Base-by-base conservation (phyloP, 1,140 invertebrate species). In the Drosophila virilis region DNA sequence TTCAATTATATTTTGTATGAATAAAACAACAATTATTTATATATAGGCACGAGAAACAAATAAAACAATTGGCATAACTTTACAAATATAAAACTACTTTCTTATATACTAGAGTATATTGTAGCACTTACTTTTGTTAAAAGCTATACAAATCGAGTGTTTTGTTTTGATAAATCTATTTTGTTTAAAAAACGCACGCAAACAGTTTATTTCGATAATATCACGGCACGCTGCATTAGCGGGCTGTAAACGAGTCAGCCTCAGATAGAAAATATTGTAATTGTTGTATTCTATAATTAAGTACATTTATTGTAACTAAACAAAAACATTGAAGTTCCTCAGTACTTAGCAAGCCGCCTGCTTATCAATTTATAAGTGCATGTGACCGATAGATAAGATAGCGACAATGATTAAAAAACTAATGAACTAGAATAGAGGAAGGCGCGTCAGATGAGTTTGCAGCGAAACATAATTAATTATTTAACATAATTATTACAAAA, bases 271-370 rank as follows among this genome's bases (percentile, higher is more conserved):
- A 32, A 6, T 17, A 17, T 9, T 65, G 51, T 46, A 40, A 38
- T 17, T 37, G 9, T 54, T 5, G 22, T 28, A 28, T 28, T 28
- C 4, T 28, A 22, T 22, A 22, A 22, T 22, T 22, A 22, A 22
- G 22, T 28, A 28, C 22, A 28, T 28, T 28, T 28, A 28, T 28
- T 28, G 22, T 28, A 0, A 28, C 43, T 17, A 75, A 76, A 81
- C 67, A 68, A 81, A 73, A 88, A 86, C 78, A 82, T 65, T 77
- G 13, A 66, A 82, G 82, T 86, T 55, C 82, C 70, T 64, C 64
- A 82, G 83, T 57, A 88, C 83, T 66, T 37, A 51, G 40, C 33
- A 61, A 69, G 48, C 45, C 40, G 40, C 22, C 42, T 13, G 37
- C 51, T 64, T 77, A 60, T 77, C 72, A 62, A 42, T 37, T 69